Evolutionary conservation across 2,113 vertebrate species (phyloP), one percentile per base, ranked within the genome.

Genomic region (Macquaria australasica): DNA sequence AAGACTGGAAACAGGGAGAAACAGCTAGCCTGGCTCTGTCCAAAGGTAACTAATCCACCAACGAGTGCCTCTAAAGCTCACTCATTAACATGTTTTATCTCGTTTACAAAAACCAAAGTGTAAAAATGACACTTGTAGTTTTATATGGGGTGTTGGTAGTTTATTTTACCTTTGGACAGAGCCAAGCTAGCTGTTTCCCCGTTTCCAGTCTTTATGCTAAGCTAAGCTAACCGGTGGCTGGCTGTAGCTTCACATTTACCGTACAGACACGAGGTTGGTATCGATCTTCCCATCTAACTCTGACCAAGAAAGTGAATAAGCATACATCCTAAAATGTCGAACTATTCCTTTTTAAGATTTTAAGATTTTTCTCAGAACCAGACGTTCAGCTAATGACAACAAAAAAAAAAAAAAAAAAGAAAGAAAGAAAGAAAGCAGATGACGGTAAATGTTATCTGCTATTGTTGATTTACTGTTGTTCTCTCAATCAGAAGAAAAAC

Each of bases 401-500:
- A 62, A 48, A 53, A 43, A 31, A 31, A 31, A 31, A 31, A n/a
- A n/a, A n/a, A n/a, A n/a, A n/a, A n/a, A n/a, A n/a, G n/a, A n/a
- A n/a, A n/a, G n/a, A n/a, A 50, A 14, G 4, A 41, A 64, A 53
- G 8, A 66, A 67, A 73, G 18, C 34, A 60, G 58, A 75, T 71
- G 31, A 34, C 12, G 34, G 45, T 56, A 60, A 55, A 69, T 23
- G 37, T n/a, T 70, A 55, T 45, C 68, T 45, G 10, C 34, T 37
- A 18, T 25, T 25, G 39, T 20, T 60, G 15, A 68, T 70, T 76
- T 23, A 23, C 21, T 25, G 34, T 37, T 48, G 16, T 68, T 16
- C 25, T 71, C 28, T 79, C 34, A 78, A 50, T 75, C 14, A 69
- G 63, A 37, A 68, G 41, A 56, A 62, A 23, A n/a, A 43, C 34